phyloP scores from a whole-genome alignment of 2,113 vertebrate genomes.

The Athene cunicularia region DNA sequence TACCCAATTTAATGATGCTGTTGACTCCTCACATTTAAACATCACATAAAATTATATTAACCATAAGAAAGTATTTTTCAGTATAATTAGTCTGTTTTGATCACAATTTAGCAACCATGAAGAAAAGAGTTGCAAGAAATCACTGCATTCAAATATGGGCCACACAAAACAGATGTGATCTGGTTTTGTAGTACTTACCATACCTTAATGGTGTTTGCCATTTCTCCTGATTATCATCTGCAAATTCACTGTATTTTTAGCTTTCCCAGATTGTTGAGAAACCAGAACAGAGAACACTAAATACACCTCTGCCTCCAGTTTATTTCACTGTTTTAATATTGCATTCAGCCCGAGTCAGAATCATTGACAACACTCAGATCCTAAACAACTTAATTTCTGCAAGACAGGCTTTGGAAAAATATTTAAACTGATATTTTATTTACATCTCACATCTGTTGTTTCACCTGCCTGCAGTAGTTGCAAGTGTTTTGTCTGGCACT shows the following conservation, averaged over 20 bases:
- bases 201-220: not conserved
- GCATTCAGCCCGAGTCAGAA: not conserved
- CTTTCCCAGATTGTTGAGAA: not conserved
- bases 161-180: not conserved
- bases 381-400: not conserved
- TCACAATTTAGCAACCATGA: not conserved
- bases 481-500: not conserved
- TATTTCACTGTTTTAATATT: not conserved
- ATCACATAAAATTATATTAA: not conserved
- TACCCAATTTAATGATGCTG: not conserved
- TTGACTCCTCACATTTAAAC: not conserved
- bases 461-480: not conserved
- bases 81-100: not conserved
- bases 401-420: not conserved
- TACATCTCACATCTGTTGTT: not conserved
- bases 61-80: not conserved
- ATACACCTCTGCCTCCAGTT: not conserved
- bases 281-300: not conserved
- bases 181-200: not conserved
- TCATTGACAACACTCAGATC: not conserved
- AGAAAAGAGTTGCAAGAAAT: not conserved
- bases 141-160: accelerated
- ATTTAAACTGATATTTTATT: not conserved
- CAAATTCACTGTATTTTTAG: not conserved
- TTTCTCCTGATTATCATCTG: not conserved